Percentiles rank a stretch among this genome's conserved stretches.
Conservation (phyloP, 2,113 vertebrate genomes). For the Platysternon megacephalum region DNA sequence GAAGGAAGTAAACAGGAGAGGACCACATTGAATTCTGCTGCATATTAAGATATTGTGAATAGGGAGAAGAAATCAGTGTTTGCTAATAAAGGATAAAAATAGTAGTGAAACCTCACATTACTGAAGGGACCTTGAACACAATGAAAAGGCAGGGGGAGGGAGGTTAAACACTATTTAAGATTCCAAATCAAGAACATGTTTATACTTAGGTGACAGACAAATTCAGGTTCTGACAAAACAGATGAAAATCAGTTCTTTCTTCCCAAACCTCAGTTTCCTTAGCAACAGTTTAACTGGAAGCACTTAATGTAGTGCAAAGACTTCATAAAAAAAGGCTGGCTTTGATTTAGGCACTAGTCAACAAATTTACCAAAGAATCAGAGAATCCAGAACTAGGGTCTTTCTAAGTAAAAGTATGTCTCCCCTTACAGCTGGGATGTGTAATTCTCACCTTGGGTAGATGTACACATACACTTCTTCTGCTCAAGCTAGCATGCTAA, state of each 20-base stretch:
- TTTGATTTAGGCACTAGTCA: conserved; percentile 6
- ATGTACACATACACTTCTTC: not conserved
- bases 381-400: not conserved
- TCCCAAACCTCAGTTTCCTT: not conserved
- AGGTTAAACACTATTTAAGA: not conserved
- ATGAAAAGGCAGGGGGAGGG: not conserved
- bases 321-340: not conserved
- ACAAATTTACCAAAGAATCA: not conserved
- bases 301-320: not conserved
- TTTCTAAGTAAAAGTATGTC: rapidly evolving
- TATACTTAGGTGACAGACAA: not conserved
- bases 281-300: not conserved
- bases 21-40: not conserved
- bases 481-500: not conserved
- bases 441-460: not conserved
- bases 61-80: not conserved
- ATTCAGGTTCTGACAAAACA: not conserved
- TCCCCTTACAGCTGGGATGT: not conserved
- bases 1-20: not conserved
- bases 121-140: not conserved
- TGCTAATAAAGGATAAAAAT: not conserved
- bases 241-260: not conserved
- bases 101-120: not conserved
- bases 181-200: not conserved
- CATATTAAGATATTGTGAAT: not conserved